phyloP scores from a whole-genome alignment of 2,113 vertebrate species.

The Thermophis baileyi region DNA sequence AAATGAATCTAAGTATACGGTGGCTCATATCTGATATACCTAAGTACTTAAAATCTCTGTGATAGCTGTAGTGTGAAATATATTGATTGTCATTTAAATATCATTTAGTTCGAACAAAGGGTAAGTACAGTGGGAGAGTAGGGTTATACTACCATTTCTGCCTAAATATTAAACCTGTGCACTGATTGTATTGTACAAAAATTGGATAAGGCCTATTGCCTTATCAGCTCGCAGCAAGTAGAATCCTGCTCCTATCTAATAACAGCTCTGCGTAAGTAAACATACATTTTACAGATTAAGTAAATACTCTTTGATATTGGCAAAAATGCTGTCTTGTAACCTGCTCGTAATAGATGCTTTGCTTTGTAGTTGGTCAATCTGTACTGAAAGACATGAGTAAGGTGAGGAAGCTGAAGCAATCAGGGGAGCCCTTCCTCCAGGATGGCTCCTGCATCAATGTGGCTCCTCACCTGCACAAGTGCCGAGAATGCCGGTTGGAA shows the following conservation, averaged over 20 bases:
- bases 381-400: slow-evolving; percentile 95
- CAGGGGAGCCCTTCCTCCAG: slow-evolving; percentile 96
- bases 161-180: neutral
- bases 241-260: neutral
- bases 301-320: neutral
- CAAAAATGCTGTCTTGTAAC: slow-evolving; percentile 16
- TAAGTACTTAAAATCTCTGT: neutral
- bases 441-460: slow-evolving; percentile 98
- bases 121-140: neutral
- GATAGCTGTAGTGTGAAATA: neutral
- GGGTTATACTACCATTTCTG: neutral
- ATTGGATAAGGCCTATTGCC: neutral
- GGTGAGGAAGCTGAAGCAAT: slow-evolving; percentile 94
- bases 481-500: slow-evolving; percentile 94
- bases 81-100: neutral
- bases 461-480: slow-evolving; percentile 97
- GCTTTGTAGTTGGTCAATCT: slow-evolving; percentile 85
- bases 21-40: neutral
- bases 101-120: neutral
- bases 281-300: neutral
- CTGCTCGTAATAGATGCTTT: slow-evolving; percentile 42
- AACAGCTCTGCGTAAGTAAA: neutral
- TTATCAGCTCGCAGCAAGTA: neutral
- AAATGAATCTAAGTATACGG: neutral
- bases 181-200: neutral